Conservation (phyloP, 2,888 invertebrate genomes). For the Lepidocyrtinus sp. region DNA sequence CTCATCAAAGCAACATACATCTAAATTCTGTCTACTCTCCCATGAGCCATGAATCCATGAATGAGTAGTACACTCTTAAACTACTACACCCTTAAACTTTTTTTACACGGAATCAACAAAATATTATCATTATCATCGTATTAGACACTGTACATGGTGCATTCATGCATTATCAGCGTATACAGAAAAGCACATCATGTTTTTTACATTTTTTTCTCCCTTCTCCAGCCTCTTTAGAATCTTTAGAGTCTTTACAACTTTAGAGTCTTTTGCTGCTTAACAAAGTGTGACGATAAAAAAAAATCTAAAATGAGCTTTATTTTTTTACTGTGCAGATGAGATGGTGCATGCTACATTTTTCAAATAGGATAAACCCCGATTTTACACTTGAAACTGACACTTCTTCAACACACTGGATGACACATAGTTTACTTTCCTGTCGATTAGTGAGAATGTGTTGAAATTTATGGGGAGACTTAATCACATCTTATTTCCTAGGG, state of each 20-base stretch:
- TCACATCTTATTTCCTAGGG: no score
- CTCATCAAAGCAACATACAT: no score
- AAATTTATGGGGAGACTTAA: no score
- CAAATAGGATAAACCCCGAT: slow-evolving; percentile 8
- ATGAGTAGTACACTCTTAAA: neutral
- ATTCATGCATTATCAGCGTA: slow-evolving; percentile 7
- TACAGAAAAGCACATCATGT: neutral
- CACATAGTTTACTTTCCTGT: no score
- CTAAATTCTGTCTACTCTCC: slow-evolving; percentile 5
- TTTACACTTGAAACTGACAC: no score
- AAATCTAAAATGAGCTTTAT: slow-evolving; percentile 2
- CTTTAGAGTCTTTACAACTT: no score
- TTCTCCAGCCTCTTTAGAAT: neutral
- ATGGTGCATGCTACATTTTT: neutral
- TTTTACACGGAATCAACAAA: slow-evolving; percentile 9
- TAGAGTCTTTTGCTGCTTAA: neutral
- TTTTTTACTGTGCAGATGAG: neutral
- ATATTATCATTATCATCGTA: slow-evolving; percentile 8
- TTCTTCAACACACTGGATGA: no score
- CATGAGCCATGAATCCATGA: neutral
- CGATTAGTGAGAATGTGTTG: no score
- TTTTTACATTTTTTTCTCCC: neutral
- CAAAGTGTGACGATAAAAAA: slow-evolving; percentile 12
- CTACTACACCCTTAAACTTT: neutral
- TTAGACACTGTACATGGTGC: slow-evolving; percentile 9